Base-by-base conservation (phyloP, 2,113 vertebrate species). In the Osmerus mordax region DNA sequence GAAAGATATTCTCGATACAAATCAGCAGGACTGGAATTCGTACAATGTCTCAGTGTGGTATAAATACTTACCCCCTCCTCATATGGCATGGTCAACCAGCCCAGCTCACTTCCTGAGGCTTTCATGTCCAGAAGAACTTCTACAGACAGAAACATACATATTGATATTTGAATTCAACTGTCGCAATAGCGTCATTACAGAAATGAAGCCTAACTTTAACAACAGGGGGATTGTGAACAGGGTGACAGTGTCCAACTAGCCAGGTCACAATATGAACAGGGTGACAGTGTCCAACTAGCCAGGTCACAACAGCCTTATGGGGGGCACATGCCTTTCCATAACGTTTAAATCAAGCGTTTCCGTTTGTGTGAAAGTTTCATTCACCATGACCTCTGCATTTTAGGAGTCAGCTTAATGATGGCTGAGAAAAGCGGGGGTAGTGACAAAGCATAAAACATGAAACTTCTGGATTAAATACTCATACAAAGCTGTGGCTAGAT, bases 111-210 rank as follows among this genome's bases (percentile, higher is more conserved):
- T 29, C 96, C 94, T 0, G 94, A 93, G 32, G 92, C 89, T 15
- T 88, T 95, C 12, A 99, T 97, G 79, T 99, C 97, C 89, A 99
- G 86, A 78, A 99, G 83, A 11, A 96, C 92, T 70, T 98, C 97
- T 99, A 85, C 41, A 77, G 73, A 61, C 61, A 80, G 72, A 73
- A 4, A 73, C 66, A 78, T 51, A 28, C 3, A 77, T 29, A 75
- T 72, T n/a, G 41, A 11, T 14, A 58, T 65, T 11, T 66, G 32
- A 21, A 8, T 36, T 8, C 32, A 8, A 47, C 9, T 47, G 41
- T 47, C 8, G 7, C 41, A 52, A 76, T 19, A 59, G 11, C 13
- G 16, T 55, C 29, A 32, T 1, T 68, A 60, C 11, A 28, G 25
- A 36, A 29, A 25, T 14, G 53, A 55, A 56, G 19, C 29, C 25